Percentiles rank a stretch among this genome's conserved stretches.
Evolutionary conservation across 2,113 vertebrate species (phyloP).

Genomic region (Rhynchopsitta pachyrhyncha): DNA sequence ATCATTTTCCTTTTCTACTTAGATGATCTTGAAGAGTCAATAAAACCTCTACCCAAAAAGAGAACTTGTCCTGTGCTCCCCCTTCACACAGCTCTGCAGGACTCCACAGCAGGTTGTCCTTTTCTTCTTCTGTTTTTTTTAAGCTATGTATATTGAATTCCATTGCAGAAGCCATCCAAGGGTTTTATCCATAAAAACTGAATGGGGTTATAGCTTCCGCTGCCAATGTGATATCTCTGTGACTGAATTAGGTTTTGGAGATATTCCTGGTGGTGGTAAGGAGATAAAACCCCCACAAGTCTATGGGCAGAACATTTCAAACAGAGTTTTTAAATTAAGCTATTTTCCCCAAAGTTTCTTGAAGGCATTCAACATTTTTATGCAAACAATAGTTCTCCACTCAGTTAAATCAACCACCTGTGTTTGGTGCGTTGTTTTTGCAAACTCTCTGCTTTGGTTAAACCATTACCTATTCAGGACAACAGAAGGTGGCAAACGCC

Average conservation of each 20-base stretch:
- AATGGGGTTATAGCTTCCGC: not conserved
- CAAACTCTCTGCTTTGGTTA: not conserved
- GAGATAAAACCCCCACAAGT: not conserved
- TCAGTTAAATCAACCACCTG: not conserved
- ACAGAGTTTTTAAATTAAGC: not conserved
- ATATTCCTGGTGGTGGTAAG: not conserved
- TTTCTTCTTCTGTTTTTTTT: not conserved
- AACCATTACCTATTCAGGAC: not conserved
- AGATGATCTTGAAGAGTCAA: constrained; percentile 16
- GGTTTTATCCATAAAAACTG: not conserved
- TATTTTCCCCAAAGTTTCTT: not conserved
- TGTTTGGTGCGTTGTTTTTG: not conserved
- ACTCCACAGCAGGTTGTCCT: not conserved
- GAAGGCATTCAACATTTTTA: not conserved
- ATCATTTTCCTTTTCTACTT: not conserved
- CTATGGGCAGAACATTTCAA: not conserved
- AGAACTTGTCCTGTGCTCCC: not conserved
- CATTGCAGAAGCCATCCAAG: not conserved
- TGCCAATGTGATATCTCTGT: not conserved
- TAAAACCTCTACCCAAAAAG: not conserved
- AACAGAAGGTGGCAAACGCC: not conserved
- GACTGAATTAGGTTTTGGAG: not conserved
- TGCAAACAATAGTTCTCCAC: not conserved
- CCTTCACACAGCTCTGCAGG: not conserved
- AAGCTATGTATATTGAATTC: not conserved